Conservation (phyloP, 2,888 invertebrate genomes). For the Parelbella ahira region DNA sequence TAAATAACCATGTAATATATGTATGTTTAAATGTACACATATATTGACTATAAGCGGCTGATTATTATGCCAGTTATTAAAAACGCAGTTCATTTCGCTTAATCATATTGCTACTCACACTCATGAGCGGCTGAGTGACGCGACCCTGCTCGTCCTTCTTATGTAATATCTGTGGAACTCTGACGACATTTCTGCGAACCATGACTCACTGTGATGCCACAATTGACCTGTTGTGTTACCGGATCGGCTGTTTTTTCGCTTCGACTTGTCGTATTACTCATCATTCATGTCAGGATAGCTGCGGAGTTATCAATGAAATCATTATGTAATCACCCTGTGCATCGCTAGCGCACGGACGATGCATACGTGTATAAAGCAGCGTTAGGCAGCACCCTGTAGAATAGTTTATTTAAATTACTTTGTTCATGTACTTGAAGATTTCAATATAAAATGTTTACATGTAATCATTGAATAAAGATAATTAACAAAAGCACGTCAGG, state of each 20-base stretch:
- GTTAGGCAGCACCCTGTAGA: slow-evolving; percentile 3
- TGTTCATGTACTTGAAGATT: too few relatives aligned
- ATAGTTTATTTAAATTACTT: too few relatives aligned
- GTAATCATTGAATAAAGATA: too few relatives aligned
- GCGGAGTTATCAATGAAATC: slow-evolving; percentile 54
- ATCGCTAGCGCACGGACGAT: too few relatives aligned
- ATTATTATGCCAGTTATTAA: too few relatives aligned
- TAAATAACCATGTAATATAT: too few relatives aligned
- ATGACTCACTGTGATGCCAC: slow-evolving; percentile 53
- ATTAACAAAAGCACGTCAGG: too few relatives aligned
- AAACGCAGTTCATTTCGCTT: too few relatives aligned
- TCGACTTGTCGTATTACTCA: slow-evolving; percentile 59
- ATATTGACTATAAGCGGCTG: too few relatives aligned
- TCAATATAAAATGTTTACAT: too few relatives aligned
- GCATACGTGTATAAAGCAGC: slow-evolving; percentile 14
- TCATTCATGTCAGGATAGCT: slow-evolving; percentile 48
- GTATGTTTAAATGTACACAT: too few relatives aligned
- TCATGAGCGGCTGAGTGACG: slow-evolving; percentile 48
- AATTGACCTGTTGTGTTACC: slow-evolving; percentile 41
- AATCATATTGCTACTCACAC: too few relatives aligned
- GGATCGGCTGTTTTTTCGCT: slow-evolving; percentile 52
- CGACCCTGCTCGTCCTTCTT: slow-evolving; percentile 31
- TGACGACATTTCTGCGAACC: slow-evolving; percentile 62
- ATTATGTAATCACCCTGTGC: slow-evolving; percentile 42
- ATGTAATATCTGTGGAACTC: slow-evolving; percentile 52